A percentile compares a stretch with the other conserved stretches of the same genome.
Conservation (phyloP, 1,140 invertebrate species). For the Gryllus bimaculatus region DNA sequence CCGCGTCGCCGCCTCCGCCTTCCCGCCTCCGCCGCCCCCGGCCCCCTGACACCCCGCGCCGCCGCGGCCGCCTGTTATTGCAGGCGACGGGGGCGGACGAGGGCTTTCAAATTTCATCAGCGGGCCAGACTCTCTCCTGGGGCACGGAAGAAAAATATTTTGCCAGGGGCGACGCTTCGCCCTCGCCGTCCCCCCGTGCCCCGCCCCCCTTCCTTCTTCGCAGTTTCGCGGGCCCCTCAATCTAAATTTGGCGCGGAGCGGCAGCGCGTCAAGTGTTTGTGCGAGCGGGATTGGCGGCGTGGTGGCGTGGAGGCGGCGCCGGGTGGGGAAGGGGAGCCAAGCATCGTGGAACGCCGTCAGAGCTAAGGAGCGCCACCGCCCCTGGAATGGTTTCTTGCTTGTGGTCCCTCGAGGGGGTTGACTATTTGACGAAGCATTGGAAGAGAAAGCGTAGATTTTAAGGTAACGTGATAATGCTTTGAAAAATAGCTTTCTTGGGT, state of each 20-base stretch:
- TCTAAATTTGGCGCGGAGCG: neutral
- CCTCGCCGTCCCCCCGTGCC: no score
- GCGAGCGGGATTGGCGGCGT: neutral
- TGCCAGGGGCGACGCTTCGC: neutral
- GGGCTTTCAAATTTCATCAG: conserved; percentile 4
- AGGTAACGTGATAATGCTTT: no score
- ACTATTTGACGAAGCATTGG: no score
- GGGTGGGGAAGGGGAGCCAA: neutral
- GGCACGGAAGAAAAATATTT: conserved; percentile 4
- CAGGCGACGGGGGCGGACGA: neutral
- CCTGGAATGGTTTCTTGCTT: no score
- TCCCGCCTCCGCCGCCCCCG: neutral
- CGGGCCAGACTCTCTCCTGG: neutral
- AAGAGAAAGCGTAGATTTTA: no score
- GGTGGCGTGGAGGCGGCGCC: neutral
- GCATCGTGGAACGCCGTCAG: no score
- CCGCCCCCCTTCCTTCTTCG: no score
- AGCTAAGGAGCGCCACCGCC: no score
- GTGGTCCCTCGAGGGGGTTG: no score
- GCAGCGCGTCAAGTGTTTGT: neutral
- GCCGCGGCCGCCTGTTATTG: neutral
- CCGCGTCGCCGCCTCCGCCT: neutral
- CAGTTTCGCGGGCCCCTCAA: neutral
- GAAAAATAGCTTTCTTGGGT: no score
- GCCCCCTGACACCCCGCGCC: neutral